These are phyloP conservation scores for Eupithecia insigniata DNA, from an alignment of 2,888 invertebrate species.

Conservation along the genomic window DNA sequence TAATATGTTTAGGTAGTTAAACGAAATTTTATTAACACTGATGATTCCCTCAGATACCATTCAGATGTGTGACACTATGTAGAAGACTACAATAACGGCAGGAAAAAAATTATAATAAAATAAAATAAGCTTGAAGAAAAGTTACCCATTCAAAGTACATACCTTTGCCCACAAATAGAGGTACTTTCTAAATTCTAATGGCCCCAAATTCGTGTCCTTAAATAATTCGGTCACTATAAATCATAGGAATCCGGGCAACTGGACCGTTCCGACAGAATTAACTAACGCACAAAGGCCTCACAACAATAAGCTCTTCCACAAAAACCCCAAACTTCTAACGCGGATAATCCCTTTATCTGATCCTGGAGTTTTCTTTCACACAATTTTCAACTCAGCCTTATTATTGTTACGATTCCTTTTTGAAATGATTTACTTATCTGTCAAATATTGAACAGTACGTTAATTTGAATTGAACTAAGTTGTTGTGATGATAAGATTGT, in stretches of 20 bases:
- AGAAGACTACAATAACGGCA: too few species aligned
- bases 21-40: background rate
- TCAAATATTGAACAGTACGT: conserved; percentile 9
- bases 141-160: background rate
- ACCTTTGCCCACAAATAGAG: background rate
- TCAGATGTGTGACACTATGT: background rate
- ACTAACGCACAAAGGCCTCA: conserved; percentile 46
- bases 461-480: conserved; percentile 26
- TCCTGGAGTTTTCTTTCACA: conserved; percentile 39
- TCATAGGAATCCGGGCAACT: conserved; percentile 24
- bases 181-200: background rate
- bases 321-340: conserved; percentile 53
- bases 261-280: conserved; percentile 44
- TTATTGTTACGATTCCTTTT: conserved; percentile 36
- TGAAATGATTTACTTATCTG: conserved; percentile 5
- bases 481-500: conserved; percentile 19
- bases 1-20: background rate
- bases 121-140: background rate
- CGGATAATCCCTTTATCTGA: conserved; percentile 48
- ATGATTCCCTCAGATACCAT: background rate
- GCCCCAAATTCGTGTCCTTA: background rate
- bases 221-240: conserved; percentile 17
- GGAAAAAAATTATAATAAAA: too few species aligned
- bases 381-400: conserved; percentile 32
- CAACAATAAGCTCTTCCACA: conserved; percentile 51